Base-by-base conservation (phyloP, 2,797 vertebrate species). In the Odontamblyopus rebecca region DNA sequence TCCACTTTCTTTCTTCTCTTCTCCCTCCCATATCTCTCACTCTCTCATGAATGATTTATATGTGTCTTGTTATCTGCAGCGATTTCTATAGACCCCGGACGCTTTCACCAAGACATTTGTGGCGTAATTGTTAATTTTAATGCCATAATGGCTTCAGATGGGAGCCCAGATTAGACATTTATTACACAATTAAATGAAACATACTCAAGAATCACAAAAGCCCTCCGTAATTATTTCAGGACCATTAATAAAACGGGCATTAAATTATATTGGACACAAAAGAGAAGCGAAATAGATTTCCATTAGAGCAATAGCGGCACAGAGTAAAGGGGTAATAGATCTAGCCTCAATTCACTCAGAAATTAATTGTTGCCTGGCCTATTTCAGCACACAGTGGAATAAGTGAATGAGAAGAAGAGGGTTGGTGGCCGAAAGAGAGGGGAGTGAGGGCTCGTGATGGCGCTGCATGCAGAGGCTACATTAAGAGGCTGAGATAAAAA, bases 131-230 rank as follows among this genome's bases (percentile, higher is more conserved):
- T 99, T 99, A 98, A 99, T 99, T 99, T 99, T 98, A 98, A 98
- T 96, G 96, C 97, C 96, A 98, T 99, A 98, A 99, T 99, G 97
- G 97, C 96, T 97, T 98, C 96, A 98, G 98, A 99, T 99, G 97
- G 96, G 96, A 96, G 96, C 93, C 93, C 94, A 96, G 98, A 99
- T 99, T 99, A 99, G 97, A 97, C 98, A 96, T 98, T 99, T 99
- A 99, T 98, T 98, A 97, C 97, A 99, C 98, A 99, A 99, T 99
- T 99, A 99, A 99, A 99, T 98, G 97, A 98, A 99, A 99, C 98
- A 98, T 99, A 99, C 97, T 99, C 97, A 97, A 98, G 96, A 97
- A 98, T 98, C 96, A 99, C 98, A 99, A 99, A 98, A 96, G 98
- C 94, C 93, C 96, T 95, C 97, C 96, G 93, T 99, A 99, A 99